These are phyloP conservation scores for Mnemiopsis leidyi DNA, from an alignment of 37 sponge, comb jelly and placozoan genomes.

Conservation along the genomic window DNA sequence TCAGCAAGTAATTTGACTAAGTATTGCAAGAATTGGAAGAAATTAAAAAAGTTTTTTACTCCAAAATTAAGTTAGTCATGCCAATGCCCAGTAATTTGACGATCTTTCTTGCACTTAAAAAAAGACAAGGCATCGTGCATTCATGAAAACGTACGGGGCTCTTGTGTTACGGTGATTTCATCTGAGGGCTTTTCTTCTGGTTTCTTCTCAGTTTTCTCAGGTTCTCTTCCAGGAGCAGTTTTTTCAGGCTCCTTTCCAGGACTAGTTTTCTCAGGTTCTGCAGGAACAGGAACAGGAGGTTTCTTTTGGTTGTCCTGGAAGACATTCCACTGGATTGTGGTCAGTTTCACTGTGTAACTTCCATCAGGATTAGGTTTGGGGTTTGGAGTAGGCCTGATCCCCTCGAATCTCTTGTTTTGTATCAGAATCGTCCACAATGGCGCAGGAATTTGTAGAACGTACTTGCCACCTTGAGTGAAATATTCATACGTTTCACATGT, in stretches of 20 bases:
- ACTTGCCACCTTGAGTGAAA: neutral
- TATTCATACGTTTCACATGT: no score
- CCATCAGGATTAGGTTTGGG: constrained; percentile 12
- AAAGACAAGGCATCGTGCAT: no score
- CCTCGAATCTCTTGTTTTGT: neutral
- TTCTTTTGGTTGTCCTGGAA: constrained; percentile 60
- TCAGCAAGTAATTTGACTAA: no score
- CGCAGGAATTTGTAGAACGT: constrained; percentile 21
- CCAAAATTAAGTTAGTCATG: no score
- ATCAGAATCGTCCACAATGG: neutral
- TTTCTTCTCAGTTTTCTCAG: neutral
- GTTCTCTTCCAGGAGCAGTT: neutral
- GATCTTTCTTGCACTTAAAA: no score
- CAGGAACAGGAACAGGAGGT: neutral
- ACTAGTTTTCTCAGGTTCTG: neutral
- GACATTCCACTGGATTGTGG: neutral
- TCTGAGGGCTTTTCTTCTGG: neutral
- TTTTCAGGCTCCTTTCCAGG: neutral
- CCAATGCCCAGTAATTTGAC: no score
- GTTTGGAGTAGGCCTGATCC: neutral
- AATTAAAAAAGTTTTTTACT: no score
- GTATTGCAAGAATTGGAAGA: no score
- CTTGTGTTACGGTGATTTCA: neutral
- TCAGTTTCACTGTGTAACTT: constrained; percentile 25
- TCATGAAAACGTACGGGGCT: neutral